Base-by-base conservation (phyloP, 2,797 vertebrate species). In the Pogonophryne albipinna region DNA sequence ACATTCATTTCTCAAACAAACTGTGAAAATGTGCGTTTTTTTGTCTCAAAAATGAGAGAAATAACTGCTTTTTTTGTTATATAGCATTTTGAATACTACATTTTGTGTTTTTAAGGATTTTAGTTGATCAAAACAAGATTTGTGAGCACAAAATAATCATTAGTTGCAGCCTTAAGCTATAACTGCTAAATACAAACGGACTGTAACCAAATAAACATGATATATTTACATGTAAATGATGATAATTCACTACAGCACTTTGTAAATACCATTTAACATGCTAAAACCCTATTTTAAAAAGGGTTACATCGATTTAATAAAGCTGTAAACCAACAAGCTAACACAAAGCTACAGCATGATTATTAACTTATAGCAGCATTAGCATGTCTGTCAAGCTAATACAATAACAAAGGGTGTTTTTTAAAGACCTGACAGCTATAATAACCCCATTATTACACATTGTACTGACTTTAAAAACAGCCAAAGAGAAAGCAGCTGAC, bases 401-500 rank as follows among this genome's bases (percentile, higher is more conserved):
- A n/a, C n/a, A 50, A 49, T 5, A 17, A 31, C 3, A 46, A 2
- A 17, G 5, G 3, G 11, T 16, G 9, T 34, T 23, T 47, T 38
- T 15, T 5, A 19, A 4, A 38, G 7, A 49, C 23, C 23, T 20
- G 45, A 63, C 23, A 27, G 58, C 45, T 15, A 10, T 1, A 8
- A 31, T 46, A 53, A 51, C 20, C 0, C 4, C 20, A 15, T 34
- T 23, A 13, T 6, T 17, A 34, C 1, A 10, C 20, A 15, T 34
- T 23, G 7, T 6, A 20, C 9, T 8, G 58, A 64, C 12, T 27
- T 56, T 61, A 52, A 53, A 68, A 44, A 2, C 10, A 19, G 4
- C 3, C 8, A 50, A 53, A 60, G 23, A 23, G 20, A 46, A 49
- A 50, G 3, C 41, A 38, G 19, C 9, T 66, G 79, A 78, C 76